Conservation (phyloP, 2,113 vertebrate species). For the Colistium nudipinnis region DNA sequence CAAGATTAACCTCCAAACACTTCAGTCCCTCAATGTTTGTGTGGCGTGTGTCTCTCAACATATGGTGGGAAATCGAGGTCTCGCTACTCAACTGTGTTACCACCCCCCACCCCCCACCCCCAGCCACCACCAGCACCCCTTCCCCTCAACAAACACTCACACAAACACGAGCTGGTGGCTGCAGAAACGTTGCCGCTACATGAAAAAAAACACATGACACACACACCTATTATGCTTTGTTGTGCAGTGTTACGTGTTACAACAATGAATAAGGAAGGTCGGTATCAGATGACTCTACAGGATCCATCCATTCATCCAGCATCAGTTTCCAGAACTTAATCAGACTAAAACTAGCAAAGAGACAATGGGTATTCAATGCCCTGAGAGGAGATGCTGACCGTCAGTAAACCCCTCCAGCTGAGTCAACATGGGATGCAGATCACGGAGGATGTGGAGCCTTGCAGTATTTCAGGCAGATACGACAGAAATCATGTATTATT, state of each 20-base stretch:
- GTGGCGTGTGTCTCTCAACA: conserved; percentile 54
- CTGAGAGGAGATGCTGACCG: no score
- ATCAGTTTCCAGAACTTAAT: no score
- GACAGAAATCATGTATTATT: no score
- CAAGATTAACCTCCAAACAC: no score
- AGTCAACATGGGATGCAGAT: no score
- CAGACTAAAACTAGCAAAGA: no score
- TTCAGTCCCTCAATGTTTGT: conserved; percentile 62
- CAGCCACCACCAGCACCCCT: not conserved
- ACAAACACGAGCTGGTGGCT: not conserved
- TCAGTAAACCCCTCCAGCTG: no score
- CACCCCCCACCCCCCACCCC: conserved; percentile 50
- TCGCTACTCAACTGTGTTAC: conserved; percentile 85
- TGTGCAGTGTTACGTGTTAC: no score
- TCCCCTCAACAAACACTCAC: conserved; percentile 17
- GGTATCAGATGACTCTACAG: not conserved
- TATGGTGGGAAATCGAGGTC: conserved; percentile 81
- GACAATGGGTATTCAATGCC: no score
- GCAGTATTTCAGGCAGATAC: no score
- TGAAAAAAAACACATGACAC: conserved; percentile 8
- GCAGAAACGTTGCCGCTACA: not conserved
- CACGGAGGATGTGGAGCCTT: no score
- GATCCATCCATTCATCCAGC: not conserved
- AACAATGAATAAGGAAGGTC: not conserved
- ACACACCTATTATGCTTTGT: not conserved